Evolutionary conservation across 1,140 invertebrate species (phyloP).

Genomic region (Lutraria rhynchaena): DNA sequence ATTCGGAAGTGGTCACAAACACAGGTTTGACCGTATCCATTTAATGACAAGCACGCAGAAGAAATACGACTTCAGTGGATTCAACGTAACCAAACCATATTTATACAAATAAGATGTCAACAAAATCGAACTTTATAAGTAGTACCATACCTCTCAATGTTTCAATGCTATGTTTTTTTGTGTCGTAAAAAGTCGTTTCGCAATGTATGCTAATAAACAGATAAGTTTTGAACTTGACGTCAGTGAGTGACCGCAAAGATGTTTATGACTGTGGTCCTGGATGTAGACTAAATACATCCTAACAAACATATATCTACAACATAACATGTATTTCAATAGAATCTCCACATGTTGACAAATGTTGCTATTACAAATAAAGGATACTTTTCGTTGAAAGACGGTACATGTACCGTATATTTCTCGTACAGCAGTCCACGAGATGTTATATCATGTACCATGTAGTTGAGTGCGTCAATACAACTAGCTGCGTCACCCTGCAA

Average conservation of each 20-base stretch:
- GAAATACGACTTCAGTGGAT: not conserved
- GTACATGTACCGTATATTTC: slow-evolving; percentile 43
- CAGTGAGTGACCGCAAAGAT: not conserved
- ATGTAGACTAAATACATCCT: not conserved
- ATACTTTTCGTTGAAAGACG: slow-evolving; percentile 65
- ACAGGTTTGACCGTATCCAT: no score
- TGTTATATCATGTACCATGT: slow-evolving; percentile 48
- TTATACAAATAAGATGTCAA: no score
- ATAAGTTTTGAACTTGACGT: not conserved
- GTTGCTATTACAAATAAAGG: slow-evolving; percentile 15
- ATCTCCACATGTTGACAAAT: not conserved
- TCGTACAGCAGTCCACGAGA: slow-evolving; percentile 20
- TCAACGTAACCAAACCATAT: no score
- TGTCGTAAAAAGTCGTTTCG: no score
- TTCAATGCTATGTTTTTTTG: no score
- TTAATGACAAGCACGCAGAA: not conserved
- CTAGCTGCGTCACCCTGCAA: slow-evolving; percentile 51
- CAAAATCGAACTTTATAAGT: no score
- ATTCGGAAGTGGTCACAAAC: no score
- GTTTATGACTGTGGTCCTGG: not conserved
- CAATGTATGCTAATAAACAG: not conserved
- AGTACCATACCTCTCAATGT: no score
- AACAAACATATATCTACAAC: not conserved
- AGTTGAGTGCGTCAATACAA: slow-evolving; percentile 13
- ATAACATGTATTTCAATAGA: not conserved